These are phyloP conservation scores for Halichoeres trimaculatus DNA, from an alignment of 2,113 vertebrate genomes.

Conservation along the genomic window DNA sequence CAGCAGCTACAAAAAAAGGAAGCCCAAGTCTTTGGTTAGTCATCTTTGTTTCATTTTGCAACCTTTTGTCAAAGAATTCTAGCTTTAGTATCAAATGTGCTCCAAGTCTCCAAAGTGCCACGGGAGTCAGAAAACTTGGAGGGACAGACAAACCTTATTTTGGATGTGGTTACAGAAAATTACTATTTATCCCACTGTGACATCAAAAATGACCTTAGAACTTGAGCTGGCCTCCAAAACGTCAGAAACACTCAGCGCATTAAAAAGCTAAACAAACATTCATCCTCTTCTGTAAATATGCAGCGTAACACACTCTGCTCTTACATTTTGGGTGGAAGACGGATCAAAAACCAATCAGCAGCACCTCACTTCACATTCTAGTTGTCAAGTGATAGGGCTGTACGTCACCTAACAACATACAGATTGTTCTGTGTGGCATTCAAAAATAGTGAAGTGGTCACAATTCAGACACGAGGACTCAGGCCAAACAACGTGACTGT, in stretches of 20 bases:
- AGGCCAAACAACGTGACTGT: constrained; percentile 25
- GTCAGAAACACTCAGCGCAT: neutral
- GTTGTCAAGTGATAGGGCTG: neutral
- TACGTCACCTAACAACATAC: neutral
- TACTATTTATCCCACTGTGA: neutral
- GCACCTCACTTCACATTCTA: neutral
- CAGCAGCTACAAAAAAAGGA: too few species aligned
- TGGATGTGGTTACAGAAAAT: neutral
- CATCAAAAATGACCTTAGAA: neutral
- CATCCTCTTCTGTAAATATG: neutral
- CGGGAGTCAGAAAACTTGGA: neutral
- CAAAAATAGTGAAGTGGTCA: constrained; percentile 49
- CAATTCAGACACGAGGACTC: constrained; percentile 9
- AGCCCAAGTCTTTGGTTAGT: too few species aligned
- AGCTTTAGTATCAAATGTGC: neutral
- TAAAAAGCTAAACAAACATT: neutral
- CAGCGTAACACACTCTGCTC: neutral
- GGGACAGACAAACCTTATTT: neutral
- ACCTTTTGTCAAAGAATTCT: too few species aligned
- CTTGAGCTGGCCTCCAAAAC: neutral
- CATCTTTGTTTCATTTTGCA: too few species aligned
- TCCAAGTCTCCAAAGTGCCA: neutral
- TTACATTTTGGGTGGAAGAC: neutral
- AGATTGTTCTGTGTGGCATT: constrained; percentile 16
- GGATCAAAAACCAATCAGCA: neutral